Conservation (phyloP, 2,797 vertebrate genomes). For the Linurgus olivaceus region DNA sequence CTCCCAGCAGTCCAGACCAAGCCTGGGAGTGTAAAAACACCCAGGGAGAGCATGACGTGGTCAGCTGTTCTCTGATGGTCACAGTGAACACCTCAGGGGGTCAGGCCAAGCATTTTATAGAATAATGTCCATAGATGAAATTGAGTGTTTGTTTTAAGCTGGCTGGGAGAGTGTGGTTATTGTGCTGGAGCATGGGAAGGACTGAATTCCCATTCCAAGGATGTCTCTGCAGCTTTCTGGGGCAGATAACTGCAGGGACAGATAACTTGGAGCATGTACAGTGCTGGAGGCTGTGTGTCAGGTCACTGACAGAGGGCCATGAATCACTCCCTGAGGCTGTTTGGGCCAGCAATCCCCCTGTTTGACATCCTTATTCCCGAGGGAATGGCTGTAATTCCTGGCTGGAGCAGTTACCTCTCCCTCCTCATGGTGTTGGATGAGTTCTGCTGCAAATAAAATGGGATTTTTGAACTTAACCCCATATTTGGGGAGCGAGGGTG, state of each 20-base stretch:
- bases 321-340: not conserved
- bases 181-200: not conserved
- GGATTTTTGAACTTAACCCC: accelerated
- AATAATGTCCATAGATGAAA: not conserved
- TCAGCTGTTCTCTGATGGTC: not conserved
- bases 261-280: not conserved
- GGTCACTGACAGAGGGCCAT: not conserved
- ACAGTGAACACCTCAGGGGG: not conserved
- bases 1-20: not conserved
- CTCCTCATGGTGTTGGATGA: accelerated
- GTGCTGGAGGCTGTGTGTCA: not conserved
- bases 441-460: not conserved
- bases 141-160: not conserved
- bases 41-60: not conserved
- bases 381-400: not conserved
- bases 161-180: not conserved
- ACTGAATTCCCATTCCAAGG: not conserved
- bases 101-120: not conserved
- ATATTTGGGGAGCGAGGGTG: accelerated
- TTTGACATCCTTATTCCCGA: not conserved
- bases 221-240: not conserved
- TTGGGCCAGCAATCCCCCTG: not conserved
- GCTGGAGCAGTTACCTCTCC: not conserved
- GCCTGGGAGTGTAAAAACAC: not conserved
- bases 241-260: not conserved